Base-by-base conservation (phyloP, 2,113 vertebrate genomes). In the Zosterops hypoxanthus region DNA sequence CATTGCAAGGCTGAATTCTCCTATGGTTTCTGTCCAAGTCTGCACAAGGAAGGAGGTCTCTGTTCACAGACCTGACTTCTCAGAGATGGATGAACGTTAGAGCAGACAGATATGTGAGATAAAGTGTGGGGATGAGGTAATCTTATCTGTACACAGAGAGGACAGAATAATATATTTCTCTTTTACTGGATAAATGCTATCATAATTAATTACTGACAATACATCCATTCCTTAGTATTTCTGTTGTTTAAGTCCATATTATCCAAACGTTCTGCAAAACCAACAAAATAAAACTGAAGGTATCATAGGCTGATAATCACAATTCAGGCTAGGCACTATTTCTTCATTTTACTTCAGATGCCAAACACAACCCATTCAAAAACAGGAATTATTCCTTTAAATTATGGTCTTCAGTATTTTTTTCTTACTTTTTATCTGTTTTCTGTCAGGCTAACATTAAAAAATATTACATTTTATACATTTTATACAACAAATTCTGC, bases 381-480 rank as follows among this genome's bases (percentile, higher is more conserved):
- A 77, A 8, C 12, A 81, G 16, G 14, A 64, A 55, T 44, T 53
- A 46, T 25, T 73, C 29, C 8, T 73, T 52, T 82, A 53, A 90
- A 39, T 53, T 42, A 42, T 0, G 0, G 52, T 91, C 13, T 34
- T 60, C 14, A 24, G 11, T 50, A 3, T 10, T 25, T 46, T 11
- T 46, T 50, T 31, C 9, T 57, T 19, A 7, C 2, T 86, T 78
- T 41, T 6, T 5, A 11, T 34, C 8, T 82, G 3, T 70, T 82
- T 95, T 69, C 20, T 46, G 22, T 64, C 12, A 69, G 64, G 4
- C 1, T 2, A 0, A n/a, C 3, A 17, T 61, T 78, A 52, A 66
- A 61, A 85, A 73, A 29, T 20, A 9, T 52, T 70, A 22, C 6
- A 56, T 46, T 39, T 39, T 39, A 39, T 34, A 33, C 13, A 75